Evolutionary conservation across 1,140 invertebrate species (phyloP).

Genomic region (Caligus rogercresseyi): DNA sequence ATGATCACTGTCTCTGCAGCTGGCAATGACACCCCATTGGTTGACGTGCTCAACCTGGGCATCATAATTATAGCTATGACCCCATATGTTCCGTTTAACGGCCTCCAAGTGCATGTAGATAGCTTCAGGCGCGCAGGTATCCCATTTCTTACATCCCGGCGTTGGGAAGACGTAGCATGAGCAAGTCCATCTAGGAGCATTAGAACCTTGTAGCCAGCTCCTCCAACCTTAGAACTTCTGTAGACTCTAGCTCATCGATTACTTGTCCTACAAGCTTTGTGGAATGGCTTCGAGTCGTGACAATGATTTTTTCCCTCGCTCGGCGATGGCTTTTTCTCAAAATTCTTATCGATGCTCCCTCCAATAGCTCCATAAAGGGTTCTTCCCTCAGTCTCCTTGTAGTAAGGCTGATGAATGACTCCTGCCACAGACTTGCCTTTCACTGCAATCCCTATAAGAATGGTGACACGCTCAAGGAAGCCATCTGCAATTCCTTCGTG

Average conservation of each 20-base stretch:
- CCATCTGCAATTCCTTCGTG: constrained; percentile 77
- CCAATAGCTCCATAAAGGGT: constrained; percentile 91
- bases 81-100: constrained; percentile 69
- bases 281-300: constrained; percentile 84
- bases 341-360: constrained; percentile 56
- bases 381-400: constrained; percentile 46
- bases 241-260: constrained; percentile 60
- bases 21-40: constrained; percentile 65
- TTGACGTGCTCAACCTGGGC: constrained; percentile 43
- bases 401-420: constrained; percentile 94
- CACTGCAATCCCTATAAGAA: constrained; percentile 86
- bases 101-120: constrained; percentile 62
- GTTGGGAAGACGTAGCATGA: constrained; percentile 89
- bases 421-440: constrained; percentile 72
- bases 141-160: constrained; percentile 71
- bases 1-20: constrained; percentile 44
- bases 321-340: constrained; percentile 39
- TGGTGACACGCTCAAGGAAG: constrained; percentile 89
- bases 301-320: constrained; percentile 55
- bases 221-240: constrained; percentile 74
- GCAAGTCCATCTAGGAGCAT: constrained; percentile 81
- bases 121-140: constrained; percentile 93
- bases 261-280: constrained; percentile 60
- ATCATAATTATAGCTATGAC: constrained; percentile 56
- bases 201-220: constrained; percentile 88